Evolutionary conservation across 2,888 invertebrate genomes (phyloP), one percentile per base, ranked within the genome.

Genomic region (Cremastinae sp.): DNA sequence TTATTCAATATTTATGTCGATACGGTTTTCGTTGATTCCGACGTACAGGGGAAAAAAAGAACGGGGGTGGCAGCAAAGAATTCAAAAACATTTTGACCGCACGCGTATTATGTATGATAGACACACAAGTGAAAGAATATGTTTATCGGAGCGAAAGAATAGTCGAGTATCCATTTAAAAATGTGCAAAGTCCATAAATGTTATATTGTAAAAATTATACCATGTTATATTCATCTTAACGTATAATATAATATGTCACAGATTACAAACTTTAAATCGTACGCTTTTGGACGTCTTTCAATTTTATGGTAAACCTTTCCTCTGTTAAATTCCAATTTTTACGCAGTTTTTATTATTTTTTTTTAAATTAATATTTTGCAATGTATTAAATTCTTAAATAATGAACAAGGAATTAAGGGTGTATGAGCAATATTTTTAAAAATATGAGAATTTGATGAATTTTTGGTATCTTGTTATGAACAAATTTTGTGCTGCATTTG

Each of bases 181-280:
- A 86, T 81, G 84, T 86, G 84, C 84, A 86, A 86, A 83, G 80
- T 83, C 81, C 81, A 80, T 80, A 78, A 74, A 82, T 79, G 79
- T 82, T 83, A 82, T 80, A 80, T 80, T 80, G 78, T 82, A 79
- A 79, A 82, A 83, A 79, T 82, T 79, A 83, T 84, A 69, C 72
- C 75, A 79, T 77, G 78, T 80, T 79, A 78, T 77, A 72, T 80
- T 77, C 65, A 78, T 79, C 76, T 73, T 77, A 79, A 76, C 56
- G 74, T 76, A 78, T 75, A 78, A 80, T 80, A 79, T 79, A 79
- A 79, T 78, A 78, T 79, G 74, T 78, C 78, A 64, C 74, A 78
- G 54, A 79, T 75, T 12, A 69, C 5, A 36, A 65, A 58, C 22
- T 69, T 18, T 22, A 16, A 41, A 43, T 65, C 22, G n/a, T 54